These are phyloP conservation scores for Zaprionus ghesquierei DNA, from an alignment of 1,140 invertebrate species.

Conservation along the genomic window DNA sequence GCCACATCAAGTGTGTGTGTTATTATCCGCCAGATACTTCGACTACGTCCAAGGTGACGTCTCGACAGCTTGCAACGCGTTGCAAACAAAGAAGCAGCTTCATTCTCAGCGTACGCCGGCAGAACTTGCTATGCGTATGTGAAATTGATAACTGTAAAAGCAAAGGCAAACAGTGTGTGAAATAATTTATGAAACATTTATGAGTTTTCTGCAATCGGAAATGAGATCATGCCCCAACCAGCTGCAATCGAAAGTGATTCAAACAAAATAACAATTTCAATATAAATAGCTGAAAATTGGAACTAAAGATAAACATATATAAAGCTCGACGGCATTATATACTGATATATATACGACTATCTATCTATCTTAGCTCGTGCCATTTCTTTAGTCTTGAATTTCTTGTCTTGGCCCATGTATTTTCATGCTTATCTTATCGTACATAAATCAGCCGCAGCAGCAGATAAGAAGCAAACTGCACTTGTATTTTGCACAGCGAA, in stretches of 20 bases:
- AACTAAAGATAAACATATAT: too few relatives aligned
- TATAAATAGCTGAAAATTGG: background rate
- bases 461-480: conserved; percentile 16
- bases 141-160: background rate
- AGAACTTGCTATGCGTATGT: background rate
- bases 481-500: conserved; percentile 1
- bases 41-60: too few relatives aligned
- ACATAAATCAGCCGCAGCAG: background rate
- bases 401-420: background rate
- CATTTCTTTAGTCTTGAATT: conserved; percentile 5
- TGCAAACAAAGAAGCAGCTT: background rate
- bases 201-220: conserved; percentile 61
- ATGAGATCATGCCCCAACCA: conserved; percentile 53
- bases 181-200: background rate
- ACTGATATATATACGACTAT: background rate
- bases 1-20: conserved; percentile 20
- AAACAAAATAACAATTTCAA: background rate
- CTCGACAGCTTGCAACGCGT: conserved; percentile 19
- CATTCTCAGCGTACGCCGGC: too few relatives aligned
- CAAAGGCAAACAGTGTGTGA: background rate
- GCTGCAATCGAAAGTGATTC: background rate
- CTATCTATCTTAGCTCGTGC: conserved; percentile 6
- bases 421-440: conserved; percentile 24
- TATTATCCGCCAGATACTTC: conserved; percentile 41
- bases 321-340: too few relatives aligned